Evolutionary conservation across 2,797 vertebrate species (phyloP).

Genomic region (Pangasius krempfi): DNA sequence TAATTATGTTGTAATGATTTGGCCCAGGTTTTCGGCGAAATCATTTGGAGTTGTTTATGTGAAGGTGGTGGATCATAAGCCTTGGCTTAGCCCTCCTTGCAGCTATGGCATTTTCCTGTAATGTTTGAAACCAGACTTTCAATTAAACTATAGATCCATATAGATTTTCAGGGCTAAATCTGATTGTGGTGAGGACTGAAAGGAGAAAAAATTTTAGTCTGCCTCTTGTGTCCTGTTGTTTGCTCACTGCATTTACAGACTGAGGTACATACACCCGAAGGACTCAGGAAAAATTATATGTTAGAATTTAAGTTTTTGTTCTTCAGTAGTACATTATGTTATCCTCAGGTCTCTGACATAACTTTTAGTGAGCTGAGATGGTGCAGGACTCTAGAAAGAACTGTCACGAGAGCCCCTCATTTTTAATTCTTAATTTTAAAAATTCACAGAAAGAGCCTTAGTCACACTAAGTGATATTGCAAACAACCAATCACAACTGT

Average conservation of each 20-base stretch:
- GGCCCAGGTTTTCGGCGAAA: constrained; percentile 46
- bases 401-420: not conserved
- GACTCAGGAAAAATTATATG: not conserved
- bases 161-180: constrained; percentile 25
- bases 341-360: not conserved
- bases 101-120: constrained; percentile 26
- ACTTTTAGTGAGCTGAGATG: not conserved
- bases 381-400: not conserved
- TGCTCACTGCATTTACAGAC: not conserved
- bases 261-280: not conserved
- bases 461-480: not conserved
- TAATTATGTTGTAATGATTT: constrained; percentile 57
- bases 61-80: constrained; percentile 45
- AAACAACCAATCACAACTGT: not conserved
- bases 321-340: not conserved
- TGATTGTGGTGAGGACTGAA: constrained; percentile 32
- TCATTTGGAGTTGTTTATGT: constrained; percentile 46
- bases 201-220: not conserved
- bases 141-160: constrained; percentile 41
- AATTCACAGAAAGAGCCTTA: not conserved
- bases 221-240: not conserved
- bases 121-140: constrained; percentile 44
- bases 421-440: not conserved
- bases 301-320: not conserved
- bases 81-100: constrained; percentile 28